Base-by-base conservation (phyloP, 2,888 invertebrate species). In the Netelia melanura region DNA sequence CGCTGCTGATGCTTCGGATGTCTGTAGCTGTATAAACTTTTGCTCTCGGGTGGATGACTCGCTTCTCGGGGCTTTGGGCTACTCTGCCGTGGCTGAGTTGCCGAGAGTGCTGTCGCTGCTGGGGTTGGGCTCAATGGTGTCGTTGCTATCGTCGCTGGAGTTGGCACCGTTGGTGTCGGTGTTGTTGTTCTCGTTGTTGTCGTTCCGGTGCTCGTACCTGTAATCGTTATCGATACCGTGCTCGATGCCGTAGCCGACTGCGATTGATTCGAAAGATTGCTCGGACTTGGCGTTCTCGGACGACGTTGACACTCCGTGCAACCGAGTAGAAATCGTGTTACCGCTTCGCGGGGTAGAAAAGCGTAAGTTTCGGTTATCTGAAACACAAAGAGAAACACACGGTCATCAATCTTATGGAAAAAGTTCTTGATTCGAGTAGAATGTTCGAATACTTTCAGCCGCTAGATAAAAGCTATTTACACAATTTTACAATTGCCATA, bases 321-420 rank as follows among this genome's bases (percentile, higher is more conserved):
- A 90, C 98, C 98, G 94, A 98, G 96, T 83, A 99, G 96, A 95
- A 99, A 99, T 90, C 98, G 97, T 83, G 99, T 99, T 93, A 99
- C 98, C 71, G 99, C 98, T 94, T 99, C 99, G 81, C 99, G 96
- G 3, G 99, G 99, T 90, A 99, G 95, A 93, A 98, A 99, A 72
- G 98, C 98, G 95, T 98, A 99, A 85, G 98, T 98, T 95, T 99
- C 98, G 75, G 98, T 98, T 92, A 99, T 98, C 99, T 99, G 96
- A 83, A 95, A 95, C 92, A 92, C 72, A 81, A 62, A 71, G 72
- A 64, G 64, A 67, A 17, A 76, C n/a, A 78, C 21, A 72, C 67
- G n/a, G 2, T 43, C 8, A 5, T 38, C 62, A 17, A 25, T 43
- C 8, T 43, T 23, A 65, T 21, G 21, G 1, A 2, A 21, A 3